These are phyloP conservation scores for Heliothis subflexa DNA, from an alignment of 1,140 invertebrate species.

Conservation along the genomic window DNA sequence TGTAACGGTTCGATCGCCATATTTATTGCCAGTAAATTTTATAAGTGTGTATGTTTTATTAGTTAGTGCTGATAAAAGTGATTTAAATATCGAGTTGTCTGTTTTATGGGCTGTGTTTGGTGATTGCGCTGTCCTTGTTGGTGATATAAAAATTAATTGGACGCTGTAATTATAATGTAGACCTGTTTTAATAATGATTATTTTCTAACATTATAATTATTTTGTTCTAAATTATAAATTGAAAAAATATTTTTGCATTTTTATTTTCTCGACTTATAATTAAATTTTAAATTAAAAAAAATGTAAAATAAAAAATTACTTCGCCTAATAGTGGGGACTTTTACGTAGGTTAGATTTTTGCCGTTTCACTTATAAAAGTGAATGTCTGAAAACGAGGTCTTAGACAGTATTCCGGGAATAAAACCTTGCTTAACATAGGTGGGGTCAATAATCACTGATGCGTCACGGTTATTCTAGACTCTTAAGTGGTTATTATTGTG, in stretches of 20 bases:
- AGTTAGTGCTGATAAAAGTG: conserved; percentile 65
- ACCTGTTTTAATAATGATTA: neutral
- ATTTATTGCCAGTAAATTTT: conserved; percentile 73
- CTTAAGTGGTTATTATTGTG: conserved; percentile 27
- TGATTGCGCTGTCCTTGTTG: conserved; percentile 21
- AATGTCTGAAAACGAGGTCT: conserved; percentile 10
- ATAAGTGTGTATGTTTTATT: conserved; percentile 65
- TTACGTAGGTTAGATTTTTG: neutral
- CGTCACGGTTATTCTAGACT: conserved; percentile 10
- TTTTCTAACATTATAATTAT: neutral
- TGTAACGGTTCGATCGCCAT: conserved; percentile 63
- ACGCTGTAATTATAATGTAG: neutral
- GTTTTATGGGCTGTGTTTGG: conserved; percentile 36
- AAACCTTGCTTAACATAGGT: conserved; percentile 8
- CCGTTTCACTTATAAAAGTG: conserved; percentile 4
- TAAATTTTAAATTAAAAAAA: neutral
- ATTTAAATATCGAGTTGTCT: conserved; percentile 38
- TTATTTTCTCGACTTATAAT: neutral
- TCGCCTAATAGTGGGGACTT: neutral
- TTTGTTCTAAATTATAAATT: neutral
- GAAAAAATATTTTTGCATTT: neutral
- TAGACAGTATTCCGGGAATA: neutral
- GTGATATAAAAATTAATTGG: conserved; percentile 7
- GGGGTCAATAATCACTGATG: conserved; percentile 30
- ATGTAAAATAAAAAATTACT: neutral